Base-by-base conservation (phyloP, 2,113 vertebrate species). In the Antennarius striatus region DNA sequence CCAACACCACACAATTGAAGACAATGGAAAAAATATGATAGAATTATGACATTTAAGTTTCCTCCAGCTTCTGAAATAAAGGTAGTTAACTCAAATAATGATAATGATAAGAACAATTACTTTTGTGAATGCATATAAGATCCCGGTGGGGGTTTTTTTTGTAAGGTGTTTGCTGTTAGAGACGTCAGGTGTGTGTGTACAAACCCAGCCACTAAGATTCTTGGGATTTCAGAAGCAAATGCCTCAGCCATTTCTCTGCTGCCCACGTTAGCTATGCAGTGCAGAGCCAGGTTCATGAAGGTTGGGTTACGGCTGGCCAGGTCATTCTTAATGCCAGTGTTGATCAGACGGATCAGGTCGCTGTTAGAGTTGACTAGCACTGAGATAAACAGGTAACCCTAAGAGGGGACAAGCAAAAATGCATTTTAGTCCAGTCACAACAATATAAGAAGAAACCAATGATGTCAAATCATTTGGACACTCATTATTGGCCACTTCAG, bases 201-300 rank as follows among this genome's bases (percentile, higher is more conserved):
- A 42, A 46, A 96, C 95, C 95, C 95, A 0, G 95, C 95, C 81
- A 96, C 95, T 69, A 96, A 82, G 81, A 96, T 94, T 29, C 92
- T 89, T 10, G 95, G 95, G 49, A 96, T 94, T 64, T 96, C 94
- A 0, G 92, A 92, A 0, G 95, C 94, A 0, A 96, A 96, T 28
- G 95, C 95, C 83, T 96, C 95, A 0, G 94, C 95, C 95, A 96
- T 96, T 86, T 96, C 95, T 0, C 95, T 91, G 91, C 94, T 96
- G 87, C 95, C 95, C 75, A 96, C 95, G 0, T 96, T 96, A 50
- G 95, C 95, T 0, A 96, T 95, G 82, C 95, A 96, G 88, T 96
- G 95, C 77, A 96, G 87, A 2, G 95, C 94, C 88, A 96, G 90
- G 87, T 94, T 95, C 95, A 96, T 96, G 91, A 95, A 96, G 83